These are phyloP conservation scores for Channallabes apus DNA, from an alignment of 2,797 vertebrate species.

Conservation along the genomic window DNA sequence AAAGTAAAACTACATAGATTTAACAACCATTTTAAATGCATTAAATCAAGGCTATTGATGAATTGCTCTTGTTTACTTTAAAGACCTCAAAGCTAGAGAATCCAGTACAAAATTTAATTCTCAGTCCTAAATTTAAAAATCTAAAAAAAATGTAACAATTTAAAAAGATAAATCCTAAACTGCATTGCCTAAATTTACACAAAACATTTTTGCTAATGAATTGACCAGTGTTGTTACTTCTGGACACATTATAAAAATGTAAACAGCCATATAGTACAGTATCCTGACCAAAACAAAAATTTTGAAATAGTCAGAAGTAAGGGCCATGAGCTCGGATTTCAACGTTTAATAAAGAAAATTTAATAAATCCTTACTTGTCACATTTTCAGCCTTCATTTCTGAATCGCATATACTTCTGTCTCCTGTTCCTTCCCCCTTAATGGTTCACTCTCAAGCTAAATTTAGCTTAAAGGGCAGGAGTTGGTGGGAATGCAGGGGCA, in stretches of 20 bases:
- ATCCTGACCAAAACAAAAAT: neutral
- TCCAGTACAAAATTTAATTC: neutral
- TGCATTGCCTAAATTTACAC: neutral
- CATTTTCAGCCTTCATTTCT: neutral
- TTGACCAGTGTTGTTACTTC: neutral
- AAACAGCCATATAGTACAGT: neutral
- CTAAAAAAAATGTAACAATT: neutral
- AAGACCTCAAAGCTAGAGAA: neutral
- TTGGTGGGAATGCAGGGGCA: conserved; percentile 62
- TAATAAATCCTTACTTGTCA: neutral
- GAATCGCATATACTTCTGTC: conserved; percentile 17
- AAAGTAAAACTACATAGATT: neutral
- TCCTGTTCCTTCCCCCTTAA: conserved; percentile 52
- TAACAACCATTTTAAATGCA: neutral
- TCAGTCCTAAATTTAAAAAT: neutral
- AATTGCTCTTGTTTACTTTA: neutral
- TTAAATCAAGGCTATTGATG: neutral
- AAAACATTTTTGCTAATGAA: neutral
- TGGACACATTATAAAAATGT: neutral
- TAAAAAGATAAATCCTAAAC: neutral
- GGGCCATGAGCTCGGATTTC: neutral
- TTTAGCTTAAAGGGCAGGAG: conserved; percentile 72
- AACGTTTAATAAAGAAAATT: neutral
- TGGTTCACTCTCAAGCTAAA: conserved; percentile 68
- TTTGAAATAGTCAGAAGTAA: neutral